These are phyloP conservation scores for Nerophis ophidion DNA, from an alignment of 2,113 vertebrate genomes.

Conservation along the genomic window DNA sequence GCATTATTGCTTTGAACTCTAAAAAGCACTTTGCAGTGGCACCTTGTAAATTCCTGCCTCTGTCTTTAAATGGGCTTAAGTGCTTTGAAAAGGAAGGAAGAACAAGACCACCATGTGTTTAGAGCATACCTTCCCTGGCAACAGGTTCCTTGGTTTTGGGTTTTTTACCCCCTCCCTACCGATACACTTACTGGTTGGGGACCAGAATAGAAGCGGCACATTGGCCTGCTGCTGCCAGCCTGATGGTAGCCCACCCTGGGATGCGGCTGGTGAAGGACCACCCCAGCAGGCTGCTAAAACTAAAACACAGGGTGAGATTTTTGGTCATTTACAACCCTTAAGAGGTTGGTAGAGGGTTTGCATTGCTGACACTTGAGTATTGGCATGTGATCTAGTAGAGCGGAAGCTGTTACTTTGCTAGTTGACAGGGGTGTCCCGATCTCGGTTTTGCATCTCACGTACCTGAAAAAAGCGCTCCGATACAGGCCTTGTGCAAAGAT, in stretches of 20 bases:
- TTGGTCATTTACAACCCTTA: slow-evolving; percentile 60
- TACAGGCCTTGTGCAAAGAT: too few species aligned
- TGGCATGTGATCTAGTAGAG: slow-evolving; percentile 31
- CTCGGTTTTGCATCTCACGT: too few species aligned
- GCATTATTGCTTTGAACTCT: slow-evolving; percentile 22
- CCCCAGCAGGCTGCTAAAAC: slow-evolving; percentile 51
- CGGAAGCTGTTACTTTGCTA: slow-evolving; percentile 5
- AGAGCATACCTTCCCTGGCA: slow-evolving; percentile 44
- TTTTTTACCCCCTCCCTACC: slow-evolving; percentile 24
- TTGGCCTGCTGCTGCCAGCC: slow-evolving; percentile 49
- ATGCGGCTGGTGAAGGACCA: slow-evolving; percentile 55
- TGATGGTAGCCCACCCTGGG: slow-evolving; percentile 60
- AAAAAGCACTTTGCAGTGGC: slow-evolving; percentile 34
- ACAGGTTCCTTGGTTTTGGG: slow-evolving; percentile 44
- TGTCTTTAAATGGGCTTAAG: slow-evolving; percentile 32
- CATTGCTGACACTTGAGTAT: slow-evolving; percentile 35
- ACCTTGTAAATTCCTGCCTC: slow-evolving; percentile 56
- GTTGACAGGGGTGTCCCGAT: too few species aligned
- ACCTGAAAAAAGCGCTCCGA: too few species aligned
- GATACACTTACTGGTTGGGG: slow-evolving; percentile 35
- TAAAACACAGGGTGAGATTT: slow-evolving; percentile 2
- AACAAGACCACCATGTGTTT: slow-evolving; percentile 56
- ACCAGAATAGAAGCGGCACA: slow-evolving; percentile 64
- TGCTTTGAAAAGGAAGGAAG: slow-evolving; percentile 39
- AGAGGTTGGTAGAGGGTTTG: slow-evolving; percentile 27